These are phyloP conservation scores for Myiagra hebetior DNA, from an alignment of 2,113 vertebrate species.

Conservation along the genomic window DNA sequence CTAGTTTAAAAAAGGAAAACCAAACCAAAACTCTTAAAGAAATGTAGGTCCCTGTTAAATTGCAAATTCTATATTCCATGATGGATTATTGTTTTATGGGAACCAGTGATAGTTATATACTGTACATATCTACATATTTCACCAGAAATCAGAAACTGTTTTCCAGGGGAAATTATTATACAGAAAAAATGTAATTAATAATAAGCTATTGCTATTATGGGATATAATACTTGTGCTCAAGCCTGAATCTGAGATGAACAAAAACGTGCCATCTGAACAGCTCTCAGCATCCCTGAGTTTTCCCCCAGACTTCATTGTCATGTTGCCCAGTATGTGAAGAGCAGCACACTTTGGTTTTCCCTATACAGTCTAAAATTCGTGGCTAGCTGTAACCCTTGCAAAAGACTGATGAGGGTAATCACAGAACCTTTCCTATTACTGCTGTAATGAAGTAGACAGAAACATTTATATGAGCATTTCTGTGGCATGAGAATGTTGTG, in stretches of 20 bases:
- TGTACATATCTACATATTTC: neutral
- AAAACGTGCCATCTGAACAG: neutral
- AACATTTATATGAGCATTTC: neutral
- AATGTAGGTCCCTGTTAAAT: neutral
- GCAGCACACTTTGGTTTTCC: no score
- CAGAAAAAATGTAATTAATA: neutral
- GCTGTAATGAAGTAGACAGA: neutral
- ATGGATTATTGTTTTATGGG: neutral
- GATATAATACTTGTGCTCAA: neutral
- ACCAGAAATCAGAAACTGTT: neutral
- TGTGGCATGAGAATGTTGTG: neutral
- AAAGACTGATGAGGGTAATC: neutral
- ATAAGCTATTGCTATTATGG: neutral
- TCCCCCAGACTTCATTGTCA: no score
- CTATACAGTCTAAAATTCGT: neutral
- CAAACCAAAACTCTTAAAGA: neutral
- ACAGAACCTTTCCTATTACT: neutral
- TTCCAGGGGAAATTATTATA: neutral
- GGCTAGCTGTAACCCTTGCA: neutral
- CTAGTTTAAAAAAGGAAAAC: neutral
- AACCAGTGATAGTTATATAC: neutral
- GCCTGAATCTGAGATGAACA: neutral
- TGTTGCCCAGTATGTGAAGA: no score
- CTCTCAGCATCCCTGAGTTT: neutral
- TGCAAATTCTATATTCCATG: neutral